Conservation (phyloP, 2,113 vertebrate genomes). For the Chamaetylas fuelleborni region DNA sequence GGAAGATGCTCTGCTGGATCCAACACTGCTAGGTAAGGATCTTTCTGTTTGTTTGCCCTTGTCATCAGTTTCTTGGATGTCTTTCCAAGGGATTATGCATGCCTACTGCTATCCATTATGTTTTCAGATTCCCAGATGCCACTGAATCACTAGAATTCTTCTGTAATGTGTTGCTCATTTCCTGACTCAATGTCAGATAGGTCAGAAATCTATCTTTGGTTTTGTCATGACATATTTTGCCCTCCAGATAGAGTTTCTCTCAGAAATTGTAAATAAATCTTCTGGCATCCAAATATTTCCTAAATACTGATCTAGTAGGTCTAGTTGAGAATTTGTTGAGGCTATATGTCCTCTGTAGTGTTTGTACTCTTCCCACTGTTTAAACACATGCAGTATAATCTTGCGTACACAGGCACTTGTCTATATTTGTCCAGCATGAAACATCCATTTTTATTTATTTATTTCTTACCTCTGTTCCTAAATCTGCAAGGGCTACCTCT, state of each 20-base stretch:
- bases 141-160: constrained; percentile 15
- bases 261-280: background rate
- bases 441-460: background rate
- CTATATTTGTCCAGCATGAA: background rate
- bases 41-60: constrained; percentile 6
- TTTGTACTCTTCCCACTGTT: background rate
- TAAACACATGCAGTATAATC: background rate
- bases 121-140: constrained; percentile 44
- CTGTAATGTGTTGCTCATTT: background rate
- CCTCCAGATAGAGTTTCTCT: background rate
- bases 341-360: background rate
- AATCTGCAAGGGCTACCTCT: background rate
- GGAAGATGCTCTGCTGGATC: background rate
- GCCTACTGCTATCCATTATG: constrained; percentile 44
- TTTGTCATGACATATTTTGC: background rate
- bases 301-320: background rate
- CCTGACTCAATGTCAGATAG: constrained; percentile 14
- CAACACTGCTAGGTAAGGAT: background rate
- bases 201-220: background rate
- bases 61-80: constrained; percentile 7
- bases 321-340: background rate
- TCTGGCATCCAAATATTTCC: background rate
- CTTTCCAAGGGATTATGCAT: constrained; percentile 42
- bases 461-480: background rate
- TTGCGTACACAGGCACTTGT: background rate